phyloP scores from a whole-genome alignment of 2,797 vertebrate genomes.

The Epinephelus coioides region DNA sequence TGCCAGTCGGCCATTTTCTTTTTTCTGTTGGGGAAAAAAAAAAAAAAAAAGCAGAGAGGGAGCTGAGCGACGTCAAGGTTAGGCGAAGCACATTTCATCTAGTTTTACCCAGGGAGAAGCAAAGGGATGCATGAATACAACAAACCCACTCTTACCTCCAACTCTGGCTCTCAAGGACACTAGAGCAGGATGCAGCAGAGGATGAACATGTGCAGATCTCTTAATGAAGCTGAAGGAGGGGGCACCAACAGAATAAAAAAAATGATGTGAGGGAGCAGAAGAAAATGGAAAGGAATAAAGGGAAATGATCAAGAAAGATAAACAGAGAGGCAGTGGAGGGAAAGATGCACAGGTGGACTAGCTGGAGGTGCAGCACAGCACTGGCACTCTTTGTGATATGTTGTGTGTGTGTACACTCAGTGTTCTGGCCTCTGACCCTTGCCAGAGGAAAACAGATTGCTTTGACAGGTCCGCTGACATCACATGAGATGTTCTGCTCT shows the following conservation, averaged over 20 bases:
- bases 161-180: conserved; percentile 70
- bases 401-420: conserved; percentile 12
- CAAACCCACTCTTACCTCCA: conserved; percentile 27
- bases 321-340: conserved; percentile 12
- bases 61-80: conserved; percentile 72
- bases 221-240: conserved; percentile 64
- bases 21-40: neutral
- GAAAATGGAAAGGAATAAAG: conserved; percentile 15
- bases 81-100: conserved; percentile 60
- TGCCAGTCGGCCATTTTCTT: conserved; percentile 55
- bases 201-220: conserved; percentile 57
- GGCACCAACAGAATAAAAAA: conserved; percentile 27
- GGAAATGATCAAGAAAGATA: conserved; percentile 42
- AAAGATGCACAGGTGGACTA: conserved; percentile 47
- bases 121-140: conserved; percentile 39
- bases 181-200: conserved; percentile 34
- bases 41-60: conserved; percentile 32
- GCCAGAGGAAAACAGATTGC: conserved; percentile 63
- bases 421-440: conserved; percentile 59
- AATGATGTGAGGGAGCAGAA: neutral
- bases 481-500: conserved; percentile 60
- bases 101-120: conserved; percentile 54
- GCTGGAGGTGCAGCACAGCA: conserved; percentile 31
- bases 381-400: conserved; percentile 5
- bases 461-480: conserved; percentile 72